Base-by-base conservation (phyloP, 2,888 invertebrate genomes). In the Stegophylla sp. region DNA sequence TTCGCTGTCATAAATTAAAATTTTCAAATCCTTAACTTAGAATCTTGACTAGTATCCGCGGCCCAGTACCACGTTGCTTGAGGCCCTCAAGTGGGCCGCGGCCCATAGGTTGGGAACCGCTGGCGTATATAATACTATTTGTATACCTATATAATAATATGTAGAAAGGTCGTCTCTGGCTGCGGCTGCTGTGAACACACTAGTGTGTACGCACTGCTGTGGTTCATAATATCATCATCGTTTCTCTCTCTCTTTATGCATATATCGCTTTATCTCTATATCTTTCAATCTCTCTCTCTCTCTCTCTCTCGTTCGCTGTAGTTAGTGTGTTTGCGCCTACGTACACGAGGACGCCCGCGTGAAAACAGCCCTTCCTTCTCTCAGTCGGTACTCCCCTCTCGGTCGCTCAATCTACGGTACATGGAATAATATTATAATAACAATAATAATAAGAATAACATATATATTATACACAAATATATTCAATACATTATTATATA, bases 141-240 rank as follows among this genome's bases (percentile, higher is more conserved):
- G 7, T 34, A 34, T 34, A 34, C 56, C n/a, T n/a, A n/a, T n/a
- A n/a, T n/a, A n/a, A n/a, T n/a, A n/a, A n/a, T n/a, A n/a, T n/a
- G 56, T 56, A 13, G 48, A 69, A 69, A 69, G 69, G 69, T 69
- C 69, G 48, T 17, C 69, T 26, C 26, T 13, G 56, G 48, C 26
- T 13, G 56, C 56, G 7, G 34, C 34, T 34, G 34, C 34, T n/a
- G 7, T 34, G 64, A 43, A 28, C 67, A 69, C 45, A n/a, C 67
- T 48, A 15, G n/a, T n/a, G n/a, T n/a, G 48, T 45, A 48, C 28
- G 26, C 48, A 28, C 51, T 48, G 48, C 48, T n/a, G 48, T 69
- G 28, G 69, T 69, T 69, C 48, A 48, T 48, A 67, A 48, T 26
- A 48, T 48, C 67, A 15, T 34, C 34, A 9, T n/a, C 15, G 51